A percentile compares a stretch with the other conserved stretches of the same genome.
Evolutionary conservation across 2,113 vertebrate species (phyloP).

Genomic region (Macaca mulatta): DNA sequence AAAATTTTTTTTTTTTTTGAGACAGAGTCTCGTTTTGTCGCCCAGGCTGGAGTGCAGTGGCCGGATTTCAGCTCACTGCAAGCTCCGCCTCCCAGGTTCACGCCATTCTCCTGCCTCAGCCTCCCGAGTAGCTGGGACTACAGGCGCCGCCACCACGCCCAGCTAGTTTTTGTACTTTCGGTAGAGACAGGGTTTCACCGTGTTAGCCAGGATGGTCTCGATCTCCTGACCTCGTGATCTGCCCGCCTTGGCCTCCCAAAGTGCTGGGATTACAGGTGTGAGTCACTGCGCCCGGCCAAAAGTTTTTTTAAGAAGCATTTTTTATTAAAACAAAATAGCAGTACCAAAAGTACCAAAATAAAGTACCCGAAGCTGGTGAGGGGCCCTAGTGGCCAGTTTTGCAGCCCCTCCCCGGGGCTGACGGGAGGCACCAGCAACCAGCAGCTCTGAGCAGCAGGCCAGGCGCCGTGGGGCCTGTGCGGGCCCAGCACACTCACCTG

Average conservation of each 20-base stretch:
- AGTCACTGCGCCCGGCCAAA: too few relatives aligned
- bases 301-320: background rate
- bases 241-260: too few relatives aligned
- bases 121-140: too few relatives aligned
- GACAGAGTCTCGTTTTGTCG: accelerated
- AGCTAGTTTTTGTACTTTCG: too few relatives aligned
- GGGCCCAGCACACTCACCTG: slow-evolving; percentile 83
- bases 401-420: background rate
- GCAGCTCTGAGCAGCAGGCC: background rate
- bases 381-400: background rate
- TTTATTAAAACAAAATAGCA: slow-evolving; percentile 1
- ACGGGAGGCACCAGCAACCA: background rate
- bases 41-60: too few relatives aligned
- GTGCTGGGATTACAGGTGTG: too few relatives aligned
- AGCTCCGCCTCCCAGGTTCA: too few relatives aligned
- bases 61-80: accelerated
- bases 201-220: too few relatives aligned
- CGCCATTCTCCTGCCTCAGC: too few relatives aligned
- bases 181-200: too few relatives aligned
- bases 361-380: background rate
- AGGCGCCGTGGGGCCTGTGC: background rate
- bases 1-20: background rate
- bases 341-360: too few relatives aligned
- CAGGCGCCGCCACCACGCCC: accelerated
- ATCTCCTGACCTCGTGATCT: too few relatives aligned